Evolutionary conservation across 2,113 vertebrate species (phyloP).

Genomic region (Megatriorchis doriae): DNA sequence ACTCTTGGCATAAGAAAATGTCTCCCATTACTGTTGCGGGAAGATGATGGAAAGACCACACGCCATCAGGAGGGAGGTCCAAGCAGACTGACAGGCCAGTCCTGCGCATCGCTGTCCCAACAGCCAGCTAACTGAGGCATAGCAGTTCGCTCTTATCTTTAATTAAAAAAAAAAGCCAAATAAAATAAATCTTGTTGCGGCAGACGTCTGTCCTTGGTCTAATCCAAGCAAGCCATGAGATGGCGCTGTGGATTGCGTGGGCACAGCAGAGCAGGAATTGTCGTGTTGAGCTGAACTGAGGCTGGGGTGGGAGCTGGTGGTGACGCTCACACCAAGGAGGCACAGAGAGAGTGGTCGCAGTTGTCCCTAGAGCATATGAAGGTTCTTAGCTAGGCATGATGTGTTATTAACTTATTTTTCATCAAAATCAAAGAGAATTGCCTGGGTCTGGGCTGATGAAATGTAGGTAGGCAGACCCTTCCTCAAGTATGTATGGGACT

Average conservation of each 20-base stretch:
- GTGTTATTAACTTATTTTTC: neutral
- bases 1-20: neutral
- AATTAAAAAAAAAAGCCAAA: neutral
- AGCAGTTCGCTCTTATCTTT: neutral
- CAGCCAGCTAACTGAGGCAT: neutral
- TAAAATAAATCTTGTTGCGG: neutral
- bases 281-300: neutral
- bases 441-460: neutral
- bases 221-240: neutral
- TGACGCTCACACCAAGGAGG: neutral
- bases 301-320: neutral
- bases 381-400: neutral
- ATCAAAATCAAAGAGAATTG: neutral
- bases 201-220: neutral
- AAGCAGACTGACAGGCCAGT: neutral
- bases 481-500: neutral
- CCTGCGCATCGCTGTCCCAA: neutral
- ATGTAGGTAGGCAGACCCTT: neutral
- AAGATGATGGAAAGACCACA: neutral
- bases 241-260: neutral
- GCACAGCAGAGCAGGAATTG: neutral
- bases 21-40: neutral
- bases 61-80: neutral
- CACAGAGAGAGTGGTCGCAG: neutral
- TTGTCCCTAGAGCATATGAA: accelerated